Conservation (phyloP, 2,797 vertebrate genomes). For the Falco peregrinus region DNA sequence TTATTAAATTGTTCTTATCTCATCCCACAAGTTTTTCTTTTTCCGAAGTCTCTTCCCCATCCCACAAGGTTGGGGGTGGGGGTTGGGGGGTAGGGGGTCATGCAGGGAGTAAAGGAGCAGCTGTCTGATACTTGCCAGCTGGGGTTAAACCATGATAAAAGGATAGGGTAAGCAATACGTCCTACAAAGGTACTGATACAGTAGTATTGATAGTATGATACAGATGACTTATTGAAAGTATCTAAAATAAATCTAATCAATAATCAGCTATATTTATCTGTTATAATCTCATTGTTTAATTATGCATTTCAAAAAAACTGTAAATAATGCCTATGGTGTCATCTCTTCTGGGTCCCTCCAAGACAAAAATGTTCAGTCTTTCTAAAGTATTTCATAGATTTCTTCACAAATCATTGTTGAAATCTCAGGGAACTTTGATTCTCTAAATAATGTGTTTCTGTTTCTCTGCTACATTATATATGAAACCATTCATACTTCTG, state of each 20-base stretch:
- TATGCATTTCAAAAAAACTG: accelerated
- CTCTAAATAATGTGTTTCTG: neutral
- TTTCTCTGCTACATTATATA: neutral
- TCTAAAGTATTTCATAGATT: neutral
- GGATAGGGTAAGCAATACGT: neutral
- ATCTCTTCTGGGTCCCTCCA: neutral
- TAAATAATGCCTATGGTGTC: neutral
- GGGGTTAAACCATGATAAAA: too few relatives aligned
- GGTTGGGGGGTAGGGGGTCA: too few relatives aligned
- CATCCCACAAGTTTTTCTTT: too few relatives aligned
- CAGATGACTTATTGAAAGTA: neutral
- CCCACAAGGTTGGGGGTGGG: too few relatives aligned
- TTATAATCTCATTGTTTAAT: neutral
- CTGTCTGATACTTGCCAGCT: too few relatives aligned
- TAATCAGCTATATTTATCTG: neutral
- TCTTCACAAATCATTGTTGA: neutral
- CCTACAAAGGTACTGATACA: neutral
- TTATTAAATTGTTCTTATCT: too few relatives aligned
- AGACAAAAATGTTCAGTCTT: neutral
- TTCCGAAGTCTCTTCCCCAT: too few relatives aligned
- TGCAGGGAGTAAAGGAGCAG: too few relatives aligned
- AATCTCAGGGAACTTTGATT: neutral
- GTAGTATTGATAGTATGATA: too few relatives aligned
- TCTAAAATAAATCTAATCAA: neutral
- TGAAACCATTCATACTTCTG: neutral